phyloP scores from a whole-genome alignment of 2,113 vertebrate species.

The Ranitomeya imitator region DNA sequence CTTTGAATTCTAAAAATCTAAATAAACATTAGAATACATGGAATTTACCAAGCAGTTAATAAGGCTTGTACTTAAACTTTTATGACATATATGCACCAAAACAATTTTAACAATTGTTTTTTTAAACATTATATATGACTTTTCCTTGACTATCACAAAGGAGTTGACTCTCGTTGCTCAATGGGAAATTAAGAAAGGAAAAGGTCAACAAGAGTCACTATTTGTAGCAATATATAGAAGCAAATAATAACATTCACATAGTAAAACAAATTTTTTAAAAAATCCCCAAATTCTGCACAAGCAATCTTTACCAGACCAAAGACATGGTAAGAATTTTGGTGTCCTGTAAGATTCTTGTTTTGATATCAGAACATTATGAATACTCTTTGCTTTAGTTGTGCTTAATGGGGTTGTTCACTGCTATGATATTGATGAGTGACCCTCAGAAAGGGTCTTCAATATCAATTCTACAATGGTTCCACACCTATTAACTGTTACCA shows the following conservation, averaged over 20 bases:
- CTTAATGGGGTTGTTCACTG: neutral
- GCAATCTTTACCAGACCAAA: neutral
- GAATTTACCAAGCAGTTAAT: neutral
- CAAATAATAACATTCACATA: no score
- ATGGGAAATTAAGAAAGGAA: neutral
- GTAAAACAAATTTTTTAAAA: neutral
- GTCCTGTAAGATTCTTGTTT: neutral
- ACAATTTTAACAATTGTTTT: neutral
- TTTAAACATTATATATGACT: neutral
- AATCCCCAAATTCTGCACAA: neutral
- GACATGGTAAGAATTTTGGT: neutral
- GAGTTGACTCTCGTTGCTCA: neutral
- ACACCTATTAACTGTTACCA: no score
- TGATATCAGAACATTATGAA: neutral
- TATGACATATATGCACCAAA: neutral
- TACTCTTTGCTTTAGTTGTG: no score
- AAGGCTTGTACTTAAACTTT: neutral
- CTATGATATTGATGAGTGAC: no score
- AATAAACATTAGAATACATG: neutral
- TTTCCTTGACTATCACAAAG: neutral
- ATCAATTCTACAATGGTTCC: no score
- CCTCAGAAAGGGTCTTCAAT: no score
- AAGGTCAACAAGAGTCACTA: neutral
- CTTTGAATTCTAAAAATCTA: constrained; percentile 34
- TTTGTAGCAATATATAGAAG: neutral